Base-by-base conservation (phyloP, 2,888 invertebrate genomes). In the Cataglyphis albicans region DNA sequence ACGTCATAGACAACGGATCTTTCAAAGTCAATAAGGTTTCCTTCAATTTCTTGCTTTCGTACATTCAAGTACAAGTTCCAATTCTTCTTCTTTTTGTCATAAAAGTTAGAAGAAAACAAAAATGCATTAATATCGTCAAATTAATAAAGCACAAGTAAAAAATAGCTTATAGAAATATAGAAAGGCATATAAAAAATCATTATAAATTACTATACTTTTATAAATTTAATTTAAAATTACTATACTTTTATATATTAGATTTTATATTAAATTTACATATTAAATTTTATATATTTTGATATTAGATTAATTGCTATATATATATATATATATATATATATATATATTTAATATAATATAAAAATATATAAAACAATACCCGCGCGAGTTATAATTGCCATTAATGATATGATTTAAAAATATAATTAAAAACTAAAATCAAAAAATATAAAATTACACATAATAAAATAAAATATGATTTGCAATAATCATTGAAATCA, bases 11-110 rank as follows among this genome's bases (percentile, higher is more conserved):
- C 18, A 52, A 74, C 6, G 2, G 25, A 75, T 64, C 21, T 74
- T 63, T 32, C 12, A 4, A 75, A 64, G 18, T 25, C 48, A 64
- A 75, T 21, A 48, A 63, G n/a, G 25, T 75, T 64, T 25, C 18
- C 12, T 35, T 64, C 48, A 52, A 75, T 75, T 63, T 7, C 25
- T 7, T 52, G 7, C 35, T 9, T 21, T 76, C 35, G 65, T 25
- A 52, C 12, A 29, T 0, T 48, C 15, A n/a, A n/a, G 44, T 25
- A 41, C 25, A 21, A 3, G 7, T 15, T 48, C 21, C 12, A 25
- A 25, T 65, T 52, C 25, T 35, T 35, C 12, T 38, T 21, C 3
- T 12, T 15, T 32, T n/a, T 32, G 1, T 65, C 10, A 35, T 12
- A 2, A 52, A 52, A 52, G n/a, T 63, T 55, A 25, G 12, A 18